These are phyloP conservation scores for Caradrina kadenii DNA, from an alignment of 2,888 invertebrate genomes.

Conservation along the genomic window DNA sequence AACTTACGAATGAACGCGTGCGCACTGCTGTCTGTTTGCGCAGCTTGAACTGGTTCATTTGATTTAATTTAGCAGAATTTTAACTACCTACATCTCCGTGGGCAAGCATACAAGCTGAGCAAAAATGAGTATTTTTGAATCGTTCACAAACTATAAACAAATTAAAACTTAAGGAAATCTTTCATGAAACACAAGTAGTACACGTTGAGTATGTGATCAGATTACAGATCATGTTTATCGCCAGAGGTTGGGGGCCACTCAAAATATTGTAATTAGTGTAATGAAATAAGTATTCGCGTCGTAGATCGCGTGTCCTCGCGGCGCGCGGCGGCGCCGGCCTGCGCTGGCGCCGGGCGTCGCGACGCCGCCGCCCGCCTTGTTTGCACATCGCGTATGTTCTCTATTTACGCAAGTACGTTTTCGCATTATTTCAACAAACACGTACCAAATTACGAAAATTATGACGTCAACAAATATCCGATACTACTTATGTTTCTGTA, in stretches of 20 bases:
- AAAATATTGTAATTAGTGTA: constrained; percentile 67
- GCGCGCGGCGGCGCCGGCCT: constrained; percentile 73
- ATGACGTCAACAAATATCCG: constrained; percentile 68
- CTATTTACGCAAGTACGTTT: constrained; percentile 85
- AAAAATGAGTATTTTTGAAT: not conserved
- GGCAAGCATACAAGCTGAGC: not conserved
- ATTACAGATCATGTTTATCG: constrained; percentile 54
- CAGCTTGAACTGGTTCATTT: constrained; percentile 25
- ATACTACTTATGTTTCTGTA: constrained; percentile 58
- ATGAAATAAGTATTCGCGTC: constrained; percentile 72
- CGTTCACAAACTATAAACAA: not conserved
- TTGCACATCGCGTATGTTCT: constrained; percentile 84
- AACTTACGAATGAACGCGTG: constrained; percentile 54
- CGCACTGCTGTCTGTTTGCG: constrained; percentile 38
- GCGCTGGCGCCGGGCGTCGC: constrained; percentile 77
- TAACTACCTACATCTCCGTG: not conserved
- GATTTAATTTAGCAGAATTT: not conserved
- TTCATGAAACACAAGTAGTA: constrained; percentile 26
- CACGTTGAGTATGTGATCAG: constrained; percentile 45
- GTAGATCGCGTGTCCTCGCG: constrained; percentile 74
- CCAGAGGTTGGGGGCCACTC: constrained; percentile 55
- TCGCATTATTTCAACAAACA: constrained; percentile 82
- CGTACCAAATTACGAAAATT: constrained; percentile 74
- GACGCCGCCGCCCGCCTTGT: constrained; percentile 79
- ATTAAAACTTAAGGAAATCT: constrained; percentile 38